Evolutionary conservation across 1,140 invertebrate genomes (phyloP).

Genomic region (Aphelinus certus): DNA sequence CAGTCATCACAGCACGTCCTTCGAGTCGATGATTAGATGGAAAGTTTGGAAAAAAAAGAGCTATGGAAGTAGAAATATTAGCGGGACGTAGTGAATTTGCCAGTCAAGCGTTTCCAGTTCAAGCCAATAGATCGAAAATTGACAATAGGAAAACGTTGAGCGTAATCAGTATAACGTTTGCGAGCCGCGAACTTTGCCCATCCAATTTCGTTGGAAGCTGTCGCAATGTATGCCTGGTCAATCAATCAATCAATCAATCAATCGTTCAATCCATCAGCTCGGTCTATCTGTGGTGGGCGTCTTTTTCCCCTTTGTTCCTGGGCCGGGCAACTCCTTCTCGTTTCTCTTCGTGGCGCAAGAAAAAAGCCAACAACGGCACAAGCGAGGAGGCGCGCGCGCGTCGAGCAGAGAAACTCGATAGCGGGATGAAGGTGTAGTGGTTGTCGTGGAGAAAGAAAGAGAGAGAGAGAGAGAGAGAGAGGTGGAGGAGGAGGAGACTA

Average conservation of each 20-base stretch:
- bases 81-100: too few species aligned
- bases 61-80: too few species aligned
- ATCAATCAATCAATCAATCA: constrained; percentile 34
- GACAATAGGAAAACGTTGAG: constrained; percentile 27
- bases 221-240: constrained; percentile 25
- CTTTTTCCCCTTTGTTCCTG: not conserved
- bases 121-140: too few species aligned
- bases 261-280: not conserved
- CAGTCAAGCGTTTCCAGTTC: too few species aligned
- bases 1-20: too few species aligned
- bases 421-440: constrained; percentile 44
- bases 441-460: constrained; percentile 35
- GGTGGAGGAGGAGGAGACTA: constrained; percentile 44
- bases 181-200: not conserved
- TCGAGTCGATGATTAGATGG: too few species aligned
- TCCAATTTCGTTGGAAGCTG: constrained; percentile 13
- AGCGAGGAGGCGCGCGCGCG: not conserved
- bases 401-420: constrained; percentile 26
- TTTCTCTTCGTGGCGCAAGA: constrained; percentile 8
- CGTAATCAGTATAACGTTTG: too few species aligned
- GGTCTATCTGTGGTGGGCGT: not conserved
- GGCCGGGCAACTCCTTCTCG: constrained; percentile 12
- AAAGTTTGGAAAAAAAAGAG: too few species aligned
- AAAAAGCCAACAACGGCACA: not conserved
- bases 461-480: constrained; percentile 19